A percentile compares a stretch with the other conserved stretches of the same genome.
Evolutionary conservation across 2,888 invertebrate genomes (phyloP).

Genomic region (Clusia tigrina): DNA sequence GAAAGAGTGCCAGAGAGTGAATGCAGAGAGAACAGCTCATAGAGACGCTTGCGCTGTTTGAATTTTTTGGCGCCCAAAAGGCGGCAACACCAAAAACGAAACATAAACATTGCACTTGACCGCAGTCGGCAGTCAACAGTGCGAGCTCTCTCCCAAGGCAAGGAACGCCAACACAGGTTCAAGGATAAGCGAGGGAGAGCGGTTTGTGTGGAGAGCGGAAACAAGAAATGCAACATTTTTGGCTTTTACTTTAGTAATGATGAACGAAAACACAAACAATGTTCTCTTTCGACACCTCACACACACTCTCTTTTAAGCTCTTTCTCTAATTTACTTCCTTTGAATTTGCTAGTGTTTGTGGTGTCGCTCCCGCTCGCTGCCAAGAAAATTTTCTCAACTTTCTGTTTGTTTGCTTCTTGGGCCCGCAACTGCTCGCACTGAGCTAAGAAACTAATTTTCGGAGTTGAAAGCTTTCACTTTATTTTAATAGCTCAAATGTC

Average conservation of each 20-base stretch:
- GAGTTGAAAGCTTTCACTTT: constrained; percentile 46
- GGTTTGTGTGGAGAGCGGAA: not conserved
- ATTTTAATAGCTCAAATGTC: constrained; percentile 62
- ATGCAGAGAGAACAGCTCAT: constrained; percentile 4
- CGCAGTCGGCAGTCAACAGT: not conserved
- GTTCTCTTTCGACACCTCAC: not conserved
- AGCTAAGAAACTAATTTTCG: constrained; percentile 15
- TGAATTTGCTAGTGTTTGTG: too few species aligned
- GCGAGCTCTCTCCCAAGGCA: constrained; percentile 11
- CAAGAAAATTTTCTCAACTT: not conserved
- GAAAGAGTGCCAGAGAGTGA: not conserved
- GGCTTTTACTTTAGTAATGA: not conserved
- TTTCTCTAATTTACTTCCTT: constrained; percentile 1
- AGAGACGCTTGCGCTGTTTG: constrained; percentile 8
- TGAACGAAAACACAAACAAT: not conserved
- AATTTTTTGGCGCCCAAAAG: constrained; percentile 22
- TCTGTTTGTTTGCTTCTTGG: not conserved
- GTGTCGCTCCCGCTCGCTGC: constrained; percentile 7
- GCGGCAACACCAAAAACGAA: constrained; percentile 12
- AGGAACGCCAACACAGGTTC: too few species aligned
- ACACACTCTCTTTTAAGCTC: not conserved
- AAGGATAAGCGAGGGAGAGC: constrained; percentile 13
- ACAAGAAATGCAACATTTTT: not conserved
- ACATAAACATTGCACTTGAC: constrained; percentile 21
- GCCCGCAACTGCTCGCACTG: constrained; percentile 32